Evolutionary conservation across 2,113 vertebrate genomes (phyloP), one percentile per base, ranked within the genome.

Genomic region (Hyaena hyaena): DNA sequence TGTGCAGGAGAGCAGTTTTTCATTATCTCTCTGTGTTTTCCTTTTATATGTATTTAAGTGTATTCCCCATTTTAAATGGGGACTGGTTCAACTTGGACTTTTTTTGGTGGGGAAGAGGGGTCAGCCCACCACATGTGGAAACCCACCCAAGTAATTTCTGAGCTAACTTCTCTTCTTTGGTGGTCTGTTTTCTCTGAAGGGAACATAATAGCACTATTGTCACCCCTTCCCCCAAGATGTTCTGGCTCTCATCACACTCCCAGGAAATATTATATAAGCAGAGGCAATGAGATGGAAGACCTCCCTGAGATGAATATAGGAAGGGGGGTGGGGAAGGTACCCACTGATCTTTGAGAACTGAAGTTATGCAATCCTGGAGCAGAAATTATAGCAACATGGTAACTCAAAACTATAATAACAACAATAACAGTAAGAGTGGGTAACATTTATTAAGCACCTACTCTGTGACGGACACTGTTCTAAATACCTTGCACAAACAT

Each of bases 11-110:
- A 55, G 86, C 97, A 12, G 3, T 63, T 98, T 98, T 96, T 97
- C 97, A 95, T 97, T 91, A 96, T 98, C 90, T 95, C 88, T 73
- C 85, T 91, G 14, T 77, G 76, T 97, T 98, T 96, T 86, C 89
- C 79, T 53, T 50, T 89, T 90, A 82, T 73, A 65, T 26, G 31
- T 80, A 28, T 93, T 97, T 63, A 97, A 93, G 96, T 69, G 26
- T 35, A 90, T 82, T 93, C 33, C 9, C 89, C 48, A 39, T 93
- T 96, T 96, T 80, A 81, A 96, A 97, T 65, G 55, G 5, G 15
- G 28, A 80, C 94, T 95, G 45, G 93, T 96, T 97, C 94, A 89
- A 61, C 87, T 97, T 91, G 88, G 68, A 23, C 79, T 74, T 14
- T 0, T 0, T 33, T 83, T 90, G 92, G 26, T 63, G 10, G 26